phyloP scores from a whole-genome alignment of 2,113 vertebrate species.

The Chaetodon trifascialis region DNA sequence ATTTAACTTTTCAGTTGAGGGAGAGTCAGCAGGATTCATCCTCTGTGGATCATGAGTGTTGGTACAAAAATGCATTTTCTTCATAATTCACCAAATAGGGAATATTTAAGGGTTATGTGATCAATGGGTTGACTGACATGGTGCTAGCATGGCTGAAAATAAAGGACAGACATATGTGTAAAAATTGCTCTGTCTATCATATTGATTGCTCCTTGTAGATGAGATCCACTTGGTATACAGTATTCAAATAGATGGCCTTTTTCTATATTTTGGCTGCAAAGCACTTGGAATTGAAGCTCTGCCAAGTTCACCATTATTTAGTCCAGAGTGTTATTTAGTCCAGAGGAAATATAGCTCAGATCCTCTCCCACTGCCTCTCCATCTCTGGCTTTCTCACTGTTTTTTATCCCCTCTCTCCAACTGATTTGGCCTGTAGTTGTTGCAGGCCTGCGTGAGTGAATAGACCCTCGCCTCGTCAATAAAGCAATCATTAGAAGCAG shows the following conservation, averaged over 20 bases:
- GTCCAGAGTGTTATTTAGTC: conserved; percentile 45
- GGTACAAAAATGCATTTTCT: not conserved
- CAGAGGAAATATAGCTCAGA: conserved; percentile 58
- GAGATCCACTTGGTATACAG: not conserved
- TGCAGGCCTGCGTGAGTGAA: conserved; percentile 69
- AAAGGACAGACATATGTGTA: not conserved
- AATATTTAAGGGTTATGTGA: too few species aligned
- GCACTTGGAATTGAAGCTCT: conserved; percentile 12
- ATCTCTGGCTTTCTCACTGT: conserved; percentile 26
- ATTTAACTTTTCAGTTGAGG: too few species aligned
- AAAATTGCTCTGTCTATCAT: not conserved
- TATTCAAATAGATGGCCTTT: not conserved
- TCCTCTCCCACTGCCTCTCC: conserved; percentile 25
- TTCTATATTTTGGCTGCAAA: conserved; percentile 30
- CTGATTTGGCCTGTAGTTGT: conserved; percentile 73
- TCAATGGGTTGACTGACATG: too few species aligned
- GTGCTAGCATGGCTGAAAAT: not conserved
- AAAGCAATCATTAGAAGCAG: conserved; percentile 80
- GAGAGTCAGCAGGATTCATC: not conserved
- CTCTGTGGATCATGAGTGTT: not conserved
- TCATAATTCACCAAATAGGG: not conserved
- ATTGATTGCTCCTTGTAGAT: conserved; percentile 4
- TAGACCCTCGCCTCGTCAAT: conserved; percentile 77
- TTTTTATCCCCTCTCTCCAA: conserved; percentile 49
- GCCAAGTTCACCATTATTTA: conserved; percentile 54